Evolutionary conservation across 2,113 vertebrate genomes (phyloP), one percentile per base, ranked within the genome.

Genomic region (Promerops cafer): DNA sequence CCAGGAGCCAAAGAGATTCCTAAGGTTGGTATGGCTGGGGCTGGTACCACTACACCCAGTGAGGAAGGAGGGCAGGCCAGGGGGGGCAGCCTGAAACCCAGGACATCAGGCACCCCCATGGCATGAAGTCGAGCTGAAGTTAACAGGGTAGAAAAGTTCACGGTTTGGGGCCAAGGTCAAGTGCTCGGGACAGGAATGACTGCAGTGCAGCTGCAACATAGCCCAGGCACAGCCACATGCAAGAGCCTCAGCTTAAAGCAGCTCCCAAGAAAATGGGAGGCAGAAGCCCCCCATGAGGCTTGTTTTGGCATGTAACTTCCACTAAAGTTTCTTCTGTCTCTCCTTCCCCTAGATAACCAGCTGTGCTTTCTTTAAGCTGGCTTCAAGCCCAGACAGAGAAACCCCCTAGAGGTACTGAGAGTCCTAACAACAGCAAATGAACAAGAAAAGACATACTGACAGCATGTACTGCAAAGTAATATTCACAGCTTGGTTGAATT

Each of bases 191-290:
- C 16, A 50, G 49, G 22, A 14, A 19, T 2, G 24, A 57, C 31
- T 77, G 42, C 3, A 3, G 19, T 10, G 11, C 26, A 61, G 50
- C 54, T 59, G 33, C 54, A 53, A 3, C 0, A 0, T 42, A 70
- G 42, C 45, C 65, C 45, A 31, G 49, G 35, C 44, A 64, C 6
- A 3, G 30, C 47, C 14, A 7, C 1, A 1, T 7, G 11, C 50
- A 72, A 52, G 8, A 68, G 16, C n/a, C n/a, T 40, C 70, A 57
- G 39, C 50, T 49, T 33, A 49, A 61, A 57, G 56, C 24, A 70
- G 37, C 14, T 70, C 13, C 40, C 64, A 65, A 52, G 27, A 35
- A 91, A 68, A 57, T 3, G 66, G 1, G n/a, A n/a, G 12, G 47
- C 54, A 93, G 50, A 81, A 87, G 31, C 3, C 13, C 10, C 10